phyloP scores from a whole-genome alignment of 37 sponge, comb jelly and placozoan species.

The Geodia barretti region DNA sequence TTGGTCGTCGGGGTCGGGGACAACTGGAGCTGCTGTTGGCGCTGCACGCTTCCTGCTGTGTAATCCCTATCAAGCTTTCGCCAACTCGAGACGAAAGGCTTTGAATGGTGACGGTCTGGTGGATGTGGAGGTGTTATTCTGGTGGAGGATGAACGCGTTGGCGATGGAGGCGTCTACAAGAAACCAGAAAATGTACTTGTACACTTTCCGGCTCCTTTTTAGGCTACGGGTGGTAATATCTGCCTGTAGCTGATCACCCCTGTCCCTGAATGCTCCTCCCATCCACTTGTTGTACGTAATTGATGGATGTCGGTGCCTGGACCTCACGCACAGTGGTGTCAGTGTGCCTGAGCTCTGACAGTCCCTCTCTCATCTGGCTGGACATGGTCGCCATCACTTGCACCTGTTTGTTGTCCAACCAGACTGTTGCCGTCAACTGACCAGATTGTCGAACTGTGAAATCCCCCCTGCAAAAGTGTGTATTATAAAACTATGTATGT shows the following conservation, averaged over 20 bases:
- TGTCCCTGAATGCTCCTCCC: constrained; percentile 39
- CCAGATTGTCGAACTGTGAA: not conserved
- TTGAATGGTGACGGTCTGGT: too few species aligned
- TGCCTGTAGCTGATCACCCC: constrained; percentile 14
- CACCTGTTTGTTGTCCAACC: constrained; percentile 13
- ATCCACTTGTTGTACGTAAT: constrained; percentile 17
- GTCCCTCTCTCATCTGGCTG: too few species aligned
- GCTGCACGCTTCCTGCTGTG: too few species aligned
- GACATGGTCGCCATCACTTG: constrained; percentile 4
- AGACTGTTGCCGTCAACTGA: not conserved
- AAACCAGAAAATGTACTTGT: constrained; percentile 35
- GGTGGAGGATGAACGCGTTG: constrained; percentile 14
- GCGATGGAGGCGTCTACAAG: not conserved
- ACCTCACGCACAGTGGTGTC: too few species aligned
- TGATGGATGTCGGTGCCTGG: too few species aligned
- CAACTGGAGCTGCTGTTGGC: too few species aligned
- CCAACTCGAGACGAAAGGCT: too few species aligned
- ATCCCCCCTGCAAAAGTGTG: constrained; percentile 4
- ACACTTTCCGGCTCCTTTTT: constrained; percentile 5
- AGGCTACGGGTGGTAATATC: not conserved
- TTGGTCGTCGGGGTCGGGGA: too few species aligned
- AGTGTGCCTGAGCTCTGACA: too few species aligned
- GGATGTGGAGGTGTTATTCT: too few species aligned
- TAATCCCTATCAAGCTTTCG: too few species aligned
- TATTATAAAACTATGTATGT: too few species aligned